Conservation (phyloP, 1,140 invertebrate genomes). For the Parasteatoda tepidariorum region DNA sequence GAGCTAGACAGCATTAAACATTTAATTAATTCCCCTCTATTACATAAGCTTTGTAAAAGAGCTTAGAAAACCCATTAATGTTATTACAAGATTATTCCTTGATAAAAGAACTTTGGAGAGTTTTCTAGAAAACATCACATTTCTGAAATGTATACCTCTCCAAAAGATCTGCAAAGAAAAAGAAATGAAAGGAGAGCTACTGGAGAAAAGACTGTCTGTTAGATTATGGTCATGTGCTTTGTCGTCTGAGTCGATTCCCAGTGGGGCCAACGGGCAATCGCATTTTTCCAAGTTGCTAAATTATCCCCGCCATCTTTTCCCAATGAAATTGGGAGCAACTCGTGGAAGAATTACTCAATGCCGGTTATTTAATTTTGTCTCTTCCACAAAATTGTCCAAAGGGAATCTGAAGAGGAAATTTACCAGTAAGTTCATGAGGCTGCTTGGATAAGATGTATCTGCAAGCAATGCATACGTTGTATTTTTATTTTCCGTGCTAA, state of each 20-base stretch:
- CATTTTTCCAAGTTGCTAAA: not conserved
- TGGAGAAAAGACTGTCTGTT: not conserved
- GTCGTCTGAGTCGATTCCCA: not conserved
- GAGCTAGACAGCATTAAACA: no score
- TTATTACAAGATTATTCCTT: no score
- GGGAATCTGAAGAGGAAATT: not conserved
- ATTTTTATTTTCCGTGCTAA: no score
- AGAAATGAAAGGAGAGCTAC: not conserved
- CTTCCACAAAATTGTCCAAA: not conserved
- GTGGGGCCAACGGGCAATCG: not conserved
- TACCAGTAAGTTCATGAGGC: not conserved
- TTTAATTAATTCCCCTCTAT: no score
- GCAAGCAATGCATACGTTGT: no score
- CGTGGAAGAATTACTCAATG: not conserved
- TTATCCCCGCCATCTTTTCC: not conserved
- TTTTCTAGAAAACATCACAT: no score
- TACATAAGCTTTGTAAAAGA: no score
- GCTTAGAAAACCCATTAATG: no score
- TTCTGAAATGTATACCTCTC: no score
- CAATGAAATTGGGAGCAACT: not conserved
- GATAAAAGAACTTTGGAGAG: no score
- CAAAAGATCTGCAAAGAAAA: not conserved
- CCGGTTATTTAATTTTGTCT: not conserved
- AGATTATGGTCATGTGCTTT: not conserved
- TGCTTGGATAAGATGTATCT: no score